Evolutionary conservation across 2,797 vertebrate genomes (phyloP).

Genomic region (Margarornis squamiger): DNA sequence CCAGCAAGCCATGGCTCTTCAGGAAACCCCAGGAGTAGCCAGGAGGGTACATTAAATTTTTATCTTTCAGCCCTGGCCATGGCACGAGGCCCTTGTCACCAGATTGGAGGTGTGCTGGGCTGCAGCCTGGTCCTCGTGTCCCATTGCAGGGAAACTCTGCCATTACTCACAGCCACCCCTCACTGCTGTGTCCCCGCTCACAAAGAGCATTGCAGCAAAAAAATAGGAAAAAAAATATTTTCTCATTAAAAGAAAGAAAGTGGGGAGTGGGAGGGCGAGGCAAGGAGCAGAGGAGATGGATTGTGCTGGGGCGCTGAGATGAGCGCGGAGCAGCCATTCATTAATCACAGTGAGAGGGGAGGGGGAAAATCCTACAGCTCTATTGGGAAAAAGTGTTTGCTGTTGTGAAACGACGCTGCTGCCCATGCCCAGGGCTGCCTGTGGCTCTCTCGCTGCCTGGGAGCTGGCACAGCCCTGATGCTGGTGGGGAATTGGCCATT

Average conservation of each 20-base stretch:
- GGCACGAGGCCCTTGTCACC: rapidly evolving
- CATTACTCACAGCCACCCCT: neutral
- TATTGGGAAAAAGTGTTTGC: neutral
- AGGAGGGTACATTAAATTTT: neutral
- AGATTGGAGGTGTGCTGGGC: neutral
- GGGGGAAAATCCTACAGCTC: neutral
- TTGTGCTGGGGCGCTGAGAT: neutral
- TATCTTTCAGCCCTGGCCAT: neutral
- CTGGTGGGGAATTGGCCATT: neutral
- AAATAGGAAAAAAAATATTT: neutral
- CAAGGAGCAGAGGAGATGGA: neutral
- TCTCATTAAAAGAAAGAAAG: neutral
- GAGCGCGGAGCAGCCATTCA: neutral
- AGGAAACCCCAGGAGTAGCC: neutral
- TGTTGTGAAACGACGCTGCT: neutral
- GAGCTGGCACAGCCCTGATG: neutral
- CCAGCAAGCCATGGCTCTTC: neutral
- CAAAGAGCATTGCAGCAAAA: neutral
- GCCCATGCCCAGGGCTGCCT: neutral
- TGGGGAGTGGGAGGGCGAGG: neutral
- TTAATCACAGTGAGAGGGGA: neutral
- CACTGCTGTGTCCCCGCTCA: rapidly evolving
- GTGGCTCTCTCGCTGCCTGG: rapidly evolving
- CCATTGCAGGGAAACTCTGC: neutral
- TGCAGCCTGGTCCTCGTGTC: neutral